These are phyloP conservation scores for Drosophila sulfurigaster DNA, from an alignment of 1,140 invertebrate species.

Conservation along the genomic window DNA sequence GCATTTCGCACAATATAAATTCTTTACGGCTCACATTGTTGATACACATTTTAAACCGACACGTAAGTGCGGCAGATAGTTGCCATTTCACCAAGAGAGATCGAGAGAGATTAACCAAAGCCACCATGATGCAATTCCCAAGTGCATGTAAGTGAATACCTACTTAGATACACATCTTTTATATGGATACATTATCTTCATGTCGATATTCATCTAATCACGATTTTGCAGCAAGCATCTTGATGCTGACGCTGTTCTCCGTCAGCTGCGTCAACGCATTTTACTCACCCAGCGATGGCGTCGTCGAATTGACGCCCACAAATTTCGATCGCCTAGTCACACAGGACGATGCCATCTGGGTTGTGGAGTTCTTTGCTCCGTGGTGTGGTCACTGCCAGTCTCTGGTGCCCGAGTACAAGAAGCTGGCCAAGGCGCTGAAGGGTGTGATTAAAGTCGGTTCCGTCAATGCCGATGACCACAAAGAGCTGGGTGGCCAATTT, in stretches of 20 bases:
- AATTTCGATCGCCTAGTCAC: slow-evolving; percentile 96
- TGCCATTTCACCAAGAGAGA: not conserved
- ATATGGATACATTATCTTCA: too few relatives aligned
- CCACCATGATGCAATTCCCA: slow-evolving; percentile 17
- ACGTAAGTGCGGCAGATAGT: slow-evolving; percentile 5
- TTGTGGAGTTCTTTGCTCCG: slow-evolving; percentile 95
- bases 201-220: slow-evolving; percentile 9
- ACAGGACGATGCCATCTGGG: slow-evolving; percentile 94
- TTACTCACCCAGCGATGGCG: slow-evolving; percentile 93
- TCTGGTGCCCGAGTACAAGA: slow-evolving; percentile 94
- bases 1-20: slow-evolving; percentile 22
- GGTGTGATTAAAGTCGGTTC: slow-evolving; percentile 96
- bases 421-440: slow-evolving; percentile 95
- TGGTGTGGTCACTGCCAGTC: slow-evolving; percentile 96
- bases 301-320: slow-evolving; percentile 94
- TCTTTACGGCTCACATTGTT: slow-evolving; percentile 9
- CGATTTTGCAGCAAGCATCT: slow-evolving; percentile 45
- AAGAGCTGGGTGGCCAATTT: slow-evolving; percentile 92
- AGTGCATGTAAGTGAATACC: slow-evolving; percentile 43
- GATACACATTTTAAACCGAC: slow-evolving; percentile 1
- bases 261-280: slow-evolving; percentile 86
- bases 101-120: not conserved
- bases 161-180: not conserved
- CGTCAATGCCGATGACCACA: slow-evolving; percentile 96
- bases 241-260: slow-evolving; percentile 52